These are phyloP conservation scores for Oryzias woworae DNA, from an alignment of 2,113 vertebrate species.

Conservation along the genomic window DNA sequence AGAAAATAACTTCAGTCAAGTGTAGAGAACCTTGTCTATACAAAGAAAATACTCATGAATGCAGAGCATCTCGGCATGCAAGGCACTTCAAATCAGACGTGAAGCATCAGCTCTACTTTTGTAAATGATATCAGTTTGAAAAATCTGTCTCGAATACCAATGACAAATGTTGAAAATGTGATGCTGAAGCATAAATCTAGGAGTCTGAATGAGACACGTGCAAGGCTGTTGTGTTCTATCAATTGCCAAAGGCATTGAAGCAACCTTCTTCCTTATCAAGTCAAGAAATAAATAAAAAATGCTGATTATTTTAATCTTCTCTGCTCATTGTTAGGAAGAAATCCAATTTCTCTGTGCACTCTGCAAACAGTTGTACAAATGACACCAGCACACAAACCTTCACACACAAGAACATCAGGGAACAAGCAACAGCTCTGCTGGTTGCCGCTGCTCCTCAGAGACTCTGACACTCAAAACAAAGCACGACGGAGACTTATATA, in stretches of 20 bases:
- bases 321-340: conserved; percentile 4
- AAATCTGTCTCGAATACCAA: no score
- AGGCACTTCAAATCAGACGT: no score
- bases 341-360: not conserved
- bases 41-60: no score
- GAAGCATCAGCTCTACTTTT: no score
- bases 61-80: no score
- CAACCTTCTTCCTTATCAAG: conserved; percentile 8
- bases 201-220: no score
- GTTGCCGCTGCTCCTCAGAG: not conserved
- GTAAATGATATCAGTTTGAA: no score
- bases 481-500: not conserved
- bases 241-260: conserved; percentile 9
- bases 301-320: conserved; percentile 14
- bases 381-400: not conserved
- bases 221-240: no score
- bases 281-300: not conserved
- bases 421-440: conserved; percentile 8
- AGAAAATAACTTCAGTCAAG: no score
- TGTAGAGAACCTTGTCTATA: no score
- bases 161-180: no score
- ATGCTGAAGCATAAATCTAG: no score
- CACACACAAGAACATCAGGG: conserved; percentile 6
- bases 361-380: not conserved
- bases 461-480: conserved; percentile 26